These are phyloP conservation scores for Pogona vitticeps DNA, from an alignment of 2,113 vertebrate genomes.

Conservation along the genomic window DNA sequence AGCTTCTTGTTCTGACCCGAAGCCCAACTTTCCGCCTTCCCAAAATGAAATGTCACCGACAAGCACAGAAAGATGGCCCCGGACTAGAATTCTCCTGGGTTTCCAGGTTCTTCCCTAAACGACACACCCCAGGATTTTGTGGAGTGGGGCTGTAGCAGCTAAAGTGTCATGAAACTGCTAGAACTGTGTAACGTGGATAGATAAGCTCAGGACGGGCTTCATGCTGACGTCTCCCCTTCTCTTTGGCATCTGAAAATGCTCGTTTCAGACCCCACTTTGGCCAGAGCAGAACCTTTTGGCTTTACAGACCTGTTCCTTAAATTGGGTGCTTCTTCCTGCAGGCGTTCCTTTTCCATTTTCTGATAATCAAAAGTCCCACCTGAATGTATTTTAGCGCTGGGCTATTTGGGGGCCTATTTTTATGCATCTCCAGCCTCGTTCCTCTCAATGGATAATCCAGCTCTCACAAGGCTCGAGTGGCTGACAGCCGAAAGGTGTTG, in stretches of 20 bases:
- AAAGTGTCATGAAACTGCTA: too few relatives aligned
- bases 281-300: neutral
- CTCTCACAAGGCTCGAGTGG: neutral
- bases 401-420: neutral
- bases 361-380: neutral
- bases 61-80: too few relatives aligned
- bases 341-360: neutral
- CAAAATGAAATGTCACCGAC: too few relatives aligned
- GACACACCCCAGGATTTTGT: too few relatives aligned
- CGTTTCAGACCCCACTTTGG: neutral
- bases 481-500: constrained; percentile 23
- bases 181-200: too few relatives aligned
- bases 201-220: too few relatives aligned
- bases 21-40: too few relatives aligned
- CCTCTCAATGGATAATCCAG: neutral
- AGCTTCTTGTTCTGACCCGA: too few relatives aligned
- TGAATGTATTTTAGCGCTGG: neutral
- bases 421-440: neutral
- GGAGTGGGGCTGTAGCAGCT: too few relatives aligned
- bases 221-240: too few relatives aligned
- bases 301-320: constrained; percentile 28
- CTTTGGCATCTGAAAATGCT: neutral
- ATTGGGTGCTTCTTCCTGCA: constrained; percentile 35
- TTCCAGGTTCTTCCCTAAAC: too few relatives aligned
- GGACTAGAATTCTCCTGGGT: too few relatives aligned